Evolutionary conservation across 2,113 vertebrate species (phyloP).

Genomic region (Leiothrix lutea): DNA sequence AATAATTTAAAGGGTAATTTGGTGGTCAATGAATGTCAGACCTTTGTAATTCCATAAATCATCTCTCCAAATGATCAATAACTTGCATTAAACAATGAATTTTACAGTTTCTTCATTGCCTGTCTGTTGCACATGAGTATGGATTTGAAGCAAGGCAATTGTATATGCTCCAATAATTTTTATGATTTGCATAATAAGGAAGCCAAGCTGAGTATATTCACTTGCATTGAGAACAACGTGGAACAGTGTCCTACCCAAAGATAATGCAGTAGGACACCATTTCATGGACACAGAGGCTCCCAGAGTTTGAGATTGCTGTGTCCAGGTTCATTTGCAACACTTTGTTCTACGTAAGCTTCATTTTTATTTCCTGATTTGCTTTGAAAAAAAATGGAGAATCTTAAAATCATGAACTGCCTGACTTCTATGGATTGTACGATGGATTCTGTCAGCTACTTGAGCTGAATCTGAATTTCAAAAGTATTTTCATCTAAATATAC

Average conservation of each 20-base stretch:
- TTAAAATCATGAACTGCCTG: neutral
- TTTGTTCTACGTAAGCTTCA: neutral
- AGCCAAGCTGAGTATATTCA: neutral
- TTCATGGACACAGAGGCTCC: neutral
- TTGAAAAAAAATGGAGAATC: neutral
- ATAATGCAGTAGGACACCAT: neutral
- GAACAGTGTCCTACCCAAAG: neutral
- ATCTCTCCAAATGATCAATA: constrained; percentile 24
- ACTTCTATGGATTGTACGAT: neutral
- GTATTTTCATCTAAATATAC: neutral
- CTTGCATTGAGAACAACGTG: neutral
- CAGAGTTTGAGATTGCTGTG: neutral
- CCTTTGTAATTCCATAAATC: constrained; percentile 61
- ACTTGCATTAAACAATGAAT: constrained; percentile 12
- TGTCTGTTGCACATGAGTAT: neutral
- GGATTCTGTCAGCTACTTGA: neutral
- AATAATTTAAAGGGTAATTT: constrained; percentile 68
- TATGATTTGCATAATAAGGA: constrained; percentile 4
- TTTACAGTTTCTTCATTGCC: constrained; percentile 31
- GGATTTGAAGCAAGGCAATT: neutral
- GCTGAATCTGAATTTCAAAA: neutral
- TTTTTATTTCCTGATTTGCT: neutral
- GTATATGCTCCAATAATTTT: neutral
- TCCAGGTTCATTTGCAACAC: neutral
- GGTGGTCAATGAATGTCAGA: constrained; percentile 30